Percentiles rank a stretch among this genome's conserved stretches.
phyloP scores from a whole-genome alignment of 2,888 invertebrate species.

The Resseliella maxima region DNA sequence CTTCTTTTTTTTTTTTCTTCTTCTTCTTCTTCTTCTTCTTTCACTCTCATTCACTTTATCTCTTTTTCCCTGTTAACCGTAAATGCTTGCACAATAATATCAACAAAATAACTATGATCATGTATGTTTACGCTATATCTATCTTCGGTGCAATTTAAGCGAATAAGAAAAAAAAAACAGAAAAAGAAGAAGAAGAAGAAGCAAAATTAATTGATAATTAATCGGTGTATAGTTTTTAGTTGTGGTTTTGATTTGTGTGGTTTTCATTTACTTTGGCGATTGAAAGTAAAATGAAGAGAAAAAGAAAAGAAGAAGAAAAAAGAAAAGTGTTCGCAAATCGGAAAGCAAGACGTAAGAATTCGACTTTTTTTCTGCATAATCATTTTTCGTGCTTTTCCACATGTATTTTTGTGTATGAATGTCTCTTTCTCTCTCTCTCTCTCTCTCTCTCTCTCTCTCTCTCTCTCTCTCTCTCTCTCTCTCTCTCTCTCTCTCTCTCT shows the following conservation, averaged over 20 bases:
- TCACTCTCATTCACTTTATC: too few relatives aligned
- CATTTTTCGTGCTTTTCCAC: too few relatives aligned
- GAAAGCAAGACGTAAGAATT: slow-evolving; percentile 46
- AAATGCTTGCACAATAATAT: slow-evolving; percentile 38
- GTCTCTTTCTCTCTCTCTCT: too few relatives aligned
- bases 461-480: too few relatives aligned
- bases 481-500: too few relatives aligned
- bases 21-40: background rate
- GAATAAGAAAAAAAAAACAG: too few relatives aligned
- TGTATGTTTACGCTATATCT: slow-evolving; percentile 21
- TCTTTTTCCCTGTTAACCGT: slow-evolving; percentile 30
- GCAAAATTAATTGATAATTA: slow-evolving; percentile 41
- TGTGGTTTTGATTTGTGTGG: background rate
- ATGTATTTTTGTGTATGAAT: too few relatives aligned
- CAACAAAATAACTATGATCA: slow-evolving; percentile 9
- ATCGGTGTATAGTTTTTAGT: background rate
- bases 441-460: too few relatives aligned
- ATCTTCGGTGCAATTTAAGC: background rate
- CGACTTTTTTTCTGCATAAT: background rate
- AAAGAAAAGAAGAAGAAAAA: background rate
- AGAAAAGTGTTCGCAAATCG: background rate
- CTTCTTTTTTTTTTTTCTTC: too few relatives aligned
- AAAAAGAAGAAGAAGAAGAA: too few relatives aligned
- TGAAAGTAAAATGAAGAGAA: slow-evolving; percentile 1
- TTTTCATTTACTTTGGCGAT: slow-evolving; percentile 36